Evolutionary conservation across 2,888 invertebrate genomes (phyloP).

Genomic region (Drosophila heteroneura): DNA sequence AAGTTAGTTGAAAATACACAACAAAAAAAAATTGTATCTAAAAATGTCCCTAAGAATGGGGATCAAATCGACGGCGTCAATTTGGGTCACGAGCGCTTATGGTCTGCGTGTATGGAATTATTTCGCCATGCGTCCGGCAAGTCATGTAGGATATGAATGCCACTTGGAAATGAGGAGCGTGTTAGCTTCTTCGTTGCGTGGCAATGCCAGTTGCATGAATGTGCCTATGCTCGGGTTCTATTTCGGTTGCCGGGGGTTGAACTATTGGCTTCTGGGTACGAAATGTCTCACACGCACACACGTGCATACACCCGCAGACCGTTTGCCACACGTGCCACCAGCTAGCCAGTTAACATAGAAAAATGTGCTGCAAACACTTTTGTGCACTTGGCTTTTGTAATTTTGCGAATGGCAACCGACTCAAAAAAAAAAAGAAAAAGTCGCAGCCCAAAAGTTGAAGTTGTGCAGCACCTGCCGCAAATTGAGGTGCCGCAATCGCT

Average conservation of each 20-base stretch:
- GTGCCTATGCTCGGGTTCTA: slow-evolving; percentile 3
- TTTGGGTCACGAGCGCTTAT: slow-evolving; percentile 35
- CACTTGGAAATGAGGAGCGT: slow-evolving; percentile 34
- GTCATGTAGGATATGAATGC: slow-evolving; percentile 37
- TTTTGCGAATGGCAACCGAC: slow-evolving; percentile 22
- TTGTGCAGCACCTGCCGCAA: slow-evolving; percentile 63
- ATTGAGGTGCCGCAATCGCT: slow-evolving; percentile 48
- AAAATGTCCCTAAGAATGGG: slow-evolving; percentile 11
- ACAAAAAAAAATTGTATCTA: not conserved
- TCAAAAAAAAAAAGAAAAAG: not conserved
- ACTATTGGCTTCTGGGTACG: slow-evolving; percentile 20
- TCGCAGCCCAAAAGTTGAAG: slow-evolving; percentile 15
- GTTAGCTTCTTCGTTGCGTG: slow-evolving; percentile 29
- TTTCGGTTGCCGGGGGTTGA: slow-evolving; percentile 4
- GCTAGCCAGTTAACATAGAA: slow-evolving; percentile 51
- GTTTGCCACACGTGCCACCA: slow-evolving; percentile 6
- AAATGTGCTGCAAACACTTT: slow-evolving; percentile 50
- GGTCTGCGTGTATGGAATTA: slow-evolving; percentile 56
- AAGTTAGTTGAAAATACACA: slow-evolving; percentile 2
- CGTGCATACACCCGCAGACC: not conserved
- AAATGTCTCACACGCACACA: not conserved
- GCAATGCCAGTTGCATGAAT: slow-evolving; percentile 29
- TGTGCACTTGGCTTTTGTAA: slow-evolving; percentile 24
- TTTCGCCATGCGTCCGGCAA: slow-evolving; percentile 43
- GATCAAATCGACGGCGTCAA: slow-evolving; percentile 21